A percentile compares a stretch with the other conserved stretches of the same genome.
phyloP scores from a whole-genome alignment of 2,797 vertebrate species.

The Eremophila alpestris region DNA sequence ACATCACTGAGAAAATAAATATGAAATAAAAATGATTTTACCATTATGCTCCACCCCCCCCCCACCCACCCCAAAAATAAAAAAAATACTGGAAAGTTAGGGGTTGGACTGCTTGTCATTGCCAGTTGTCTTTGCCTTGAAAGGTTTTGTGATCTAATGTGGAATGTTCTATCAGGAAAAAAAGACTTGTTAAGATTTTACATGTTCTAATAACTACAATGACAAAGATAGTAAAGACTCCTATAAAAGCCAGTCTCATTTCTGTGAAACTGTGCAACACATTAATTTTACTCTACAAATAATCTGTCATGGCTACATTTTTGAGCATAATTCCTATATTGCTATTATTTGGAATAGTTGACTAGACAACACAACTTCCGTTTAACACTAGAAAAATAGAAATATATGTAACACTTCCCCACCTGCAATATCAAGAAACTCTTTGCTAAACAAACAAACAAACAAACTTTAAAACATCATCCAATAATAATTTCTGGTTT shows the following conservation, averaged over 20 bases:
- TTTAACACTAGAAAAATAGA: constrained; percentile 25
- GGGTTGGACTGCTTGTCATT: neutral
- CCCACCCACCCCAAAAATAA: neutral
- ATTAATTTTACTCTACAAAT: constrained; percentile 4
- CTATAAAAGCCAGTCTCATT: constrained; percentile 2
- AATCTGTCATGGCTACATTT: neutral
- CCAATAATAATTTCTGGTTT: neutral
- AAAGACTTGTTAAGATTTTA: constrained; percentile 42
- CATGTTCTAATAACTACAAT: constrained; percentile 39
- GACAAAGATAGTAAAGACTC: neutral
- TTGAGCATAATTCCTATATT: neutral
- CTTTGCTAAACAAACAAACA: neutral
- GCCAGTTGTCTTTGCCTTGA: constrained; percentile 29
- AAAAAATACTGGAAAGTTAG: neutral
- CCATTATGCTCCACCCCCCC: neutral
- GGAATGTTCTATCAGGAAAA: neutral
- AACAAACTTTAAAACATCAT: neutral
- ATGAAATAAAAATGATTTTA: constrained; percentile 37
- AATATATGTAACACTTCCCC: neutral
- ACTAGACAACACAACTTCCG: neutral
- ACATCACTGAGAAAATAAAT: neutral
- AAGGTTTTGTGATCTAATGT: constrained; percentile 36
- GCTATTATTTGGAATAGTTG: neutral
- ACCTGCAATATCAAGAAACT: neutral
- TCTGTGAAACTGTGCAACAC: neutral